Percentiles rank a stretch among this genome's conserved stretches.
Conservation (phyloP, 2,113 vertebrate species). For the Phasianus colchicus region DNA sequence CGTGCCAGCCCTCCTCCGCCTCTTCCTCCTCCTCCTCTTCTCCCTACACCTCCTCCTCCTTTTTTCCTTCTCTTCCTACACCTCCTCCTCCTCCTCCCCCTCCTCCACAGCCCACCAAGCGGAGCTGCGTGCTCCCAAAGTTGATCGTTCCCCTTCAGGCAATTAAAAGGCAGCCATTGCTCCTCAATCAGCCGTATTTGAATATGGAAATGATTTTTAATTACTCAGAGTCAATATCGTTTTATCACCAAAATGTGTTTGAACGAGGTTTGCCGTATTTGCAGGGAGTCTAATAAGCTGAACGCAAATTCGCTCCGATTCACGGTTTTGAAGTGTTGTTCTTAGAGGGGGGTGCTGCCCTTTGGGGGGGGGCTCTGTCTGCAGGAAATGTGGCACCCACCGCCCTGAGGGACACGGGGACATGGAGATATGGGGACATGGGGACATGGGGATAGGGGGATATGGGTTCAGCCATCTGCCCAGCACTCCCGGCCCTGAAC, state of each 20-base stretch:
- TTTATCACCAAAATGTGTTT: constrained; percentile 78
- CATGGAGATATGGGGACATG: background rate
- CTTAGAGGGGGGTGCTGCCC: background rate
- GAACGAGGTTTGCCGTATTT: constrained; percentile 70
- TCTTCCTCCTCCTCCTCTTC: background rate
- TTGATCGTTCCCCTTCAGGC: constrained; percentile 69
- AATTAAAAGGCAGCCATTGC: constrained; percentile 78
- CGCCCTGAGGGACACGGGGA: background rate
- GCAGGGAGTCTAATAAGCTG: constrained; percentile 48
- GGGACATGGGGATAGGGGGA: background rate
- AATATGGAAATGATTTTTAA: constrained; percentile 88
- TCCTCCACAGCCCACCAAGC: background rate
- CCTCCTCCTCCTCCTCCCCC: background rate
- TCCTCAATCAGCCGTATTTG: constrained; percentile 83
- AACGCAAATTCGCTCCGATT: constrained; percentile 49
- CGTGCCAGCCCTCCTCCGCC: background rate
- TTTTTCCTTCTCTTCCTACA: background rate
- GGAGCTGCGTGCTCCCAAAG: constrained; percentile 29
- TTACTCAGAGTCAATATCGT: constrained; percentile 83
- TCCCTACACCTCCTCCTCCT: background rate
- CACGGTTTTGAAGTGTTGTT: background rate
- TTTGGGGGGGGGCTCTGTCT: background rate
- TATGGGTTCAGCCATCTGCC: background rate
- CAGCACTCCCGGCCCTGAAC: background rate
- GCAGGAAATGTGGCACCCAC: no score